phyloP scores from a whole-genome alignment of 2,797 vertebrate species.

The Microctenopoma stevenorrisi region DNA sequence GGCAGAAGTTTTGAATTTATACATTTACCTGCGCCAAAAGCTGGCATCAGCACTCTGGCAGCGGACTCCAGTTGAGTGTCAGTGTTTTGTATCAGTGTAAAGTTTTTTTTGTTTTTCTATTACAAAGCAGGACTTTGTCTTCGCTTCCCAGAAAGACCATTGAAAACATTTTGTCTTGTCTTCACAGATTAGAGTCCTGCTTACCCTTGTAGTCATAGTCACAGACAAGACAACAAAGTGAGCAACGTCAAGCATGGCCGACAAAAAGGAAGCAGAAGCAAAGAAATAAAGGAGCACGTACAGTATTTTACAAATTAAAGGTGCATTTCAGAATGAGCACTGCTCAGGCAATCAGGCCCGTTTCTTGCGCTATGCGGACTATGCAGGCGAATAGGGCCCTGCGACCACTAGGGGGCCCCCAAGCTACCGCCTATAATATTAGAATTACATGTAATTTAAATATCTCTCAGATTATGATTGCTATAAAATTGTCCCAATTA shows the following conservation, averaged over 20 bases:
- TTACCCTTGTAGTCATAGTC: slow-evolving; percentile 25
- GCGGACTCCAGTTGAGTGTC: slow-evolving; percentile 57
- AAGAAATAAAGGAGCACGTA: neutral
- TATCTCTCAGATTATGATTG: no score
- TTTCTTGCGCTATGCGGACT: no score
- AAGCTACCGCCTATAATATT: no score
- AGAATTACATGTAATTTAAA: no score
- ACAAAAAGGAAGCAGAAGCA: neutral
- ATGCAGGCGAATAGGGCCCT: no score
- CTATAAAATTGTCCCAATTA: no score
- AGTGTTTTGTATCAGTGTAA: slow-evolving; percentile 29
- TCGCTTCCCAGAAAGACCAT: slow-evolving; percentile 25
- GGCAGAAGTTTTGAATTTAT: slow-evolving; percentile 36
- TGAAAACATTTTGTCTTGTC: slow-evolving; percentile 35
- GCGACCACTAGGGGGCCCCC: no score
- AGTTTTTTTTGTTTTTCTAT: neutral
- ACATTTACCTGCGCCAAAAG: slow-evolving; percentile 49
- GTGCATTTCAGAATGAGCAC: neutral
- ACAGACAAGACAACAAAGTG: slow-evolving; percentile 17
- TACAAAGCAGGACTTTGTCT: slow-evolving; percentile 20
- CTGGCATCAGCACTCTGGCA: slow-evolving; percentile 32
- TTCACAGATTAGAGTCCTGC: slow-evolving; percentile 36
- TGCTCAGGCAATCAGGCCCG: neutral
- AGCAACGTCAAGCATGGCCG: slow-evolving; percentile 10
- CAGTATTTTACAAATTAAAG: neutral